These are phyloP conservation scores for Sebastes matsubarae DNA, from an alignment of 2,797 vertebrate genomes.

Conservation along the genomic window DNA sequence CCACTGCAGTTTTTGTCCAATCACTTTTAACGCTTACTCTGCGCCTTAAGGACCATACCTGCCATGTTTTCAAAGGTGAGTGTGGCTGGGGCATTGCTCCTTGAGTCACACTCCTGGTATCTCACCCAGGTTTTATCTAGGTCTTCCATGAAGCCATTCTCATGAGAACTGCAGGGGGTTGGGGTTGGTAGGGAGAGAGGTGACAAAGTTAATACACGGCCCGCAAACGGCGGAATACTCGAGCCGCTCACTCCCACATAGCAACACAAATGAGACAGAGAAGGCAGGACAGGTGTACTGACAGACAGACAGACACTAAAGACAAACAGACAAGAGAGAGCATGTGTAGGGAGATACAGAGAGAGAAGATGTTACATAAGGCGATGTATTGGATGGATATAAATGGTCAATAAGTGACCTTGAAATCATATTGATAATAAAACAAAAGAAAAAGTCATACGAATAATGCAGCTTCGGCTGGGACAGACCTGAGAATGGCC, in stretches of 20 bases:
- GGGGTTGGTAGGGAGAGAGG: slow-evolving; percentile 74
- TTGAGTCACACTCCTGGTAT: slow-evolving; percentile 99
- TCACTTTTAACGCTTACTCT: slow-evolving; percentile 81
- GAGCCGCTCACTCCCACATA: slow-evolving; percentile 70
- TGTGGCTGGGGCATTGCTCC: slow-evolving; percentile 99
- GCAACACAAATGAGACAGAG: slow-evolving; percentile 47
- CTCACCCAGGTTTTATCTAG: slow-evolving; percentile 99
- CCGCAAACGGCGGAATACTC: slow-evolving; percentile 5
- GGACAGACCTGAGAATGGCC: slow-evolving; percentile 98
- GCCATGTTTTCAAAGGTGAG: slow-evolving; percentile 99
- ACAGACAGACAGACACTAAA: slow-evolving; percentile 56
- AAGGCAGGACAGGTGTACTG: slow-evolving; percentile 44
- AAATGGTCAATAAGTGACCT: slow-evolving; percentile 64
- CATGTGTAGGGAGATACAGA: slow-evolving; percentile 71
- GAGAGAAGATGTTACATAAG: slow-evolving; percentile 75
- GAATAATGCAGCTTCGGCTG: slow-evolving; percentile 85
- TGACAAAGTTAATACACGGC: slow-evolving; percentile 73
- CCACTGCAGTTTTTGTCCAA: slow-evolving; percentile 88
- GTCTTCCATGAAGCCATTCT: slow-evolving; percentile 99
- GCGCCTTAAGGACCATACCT: slow-evolving; percentile 88
- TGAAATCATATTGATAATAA: slow-evolving; percentile 69
- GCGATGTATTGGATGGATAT: slow-evolving; percentile 65
- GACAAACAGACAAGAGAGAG: slow-evolving; percentile 65
- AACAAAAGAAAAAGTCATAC: slow-evolving; percentile 68
- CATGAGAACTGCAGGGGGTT: slow-evolving; percentile 91